phyloP scores from a whole-genome alignment of 2,113 vertebrate genomes.

The Xyrauchen texanus region DNA sequence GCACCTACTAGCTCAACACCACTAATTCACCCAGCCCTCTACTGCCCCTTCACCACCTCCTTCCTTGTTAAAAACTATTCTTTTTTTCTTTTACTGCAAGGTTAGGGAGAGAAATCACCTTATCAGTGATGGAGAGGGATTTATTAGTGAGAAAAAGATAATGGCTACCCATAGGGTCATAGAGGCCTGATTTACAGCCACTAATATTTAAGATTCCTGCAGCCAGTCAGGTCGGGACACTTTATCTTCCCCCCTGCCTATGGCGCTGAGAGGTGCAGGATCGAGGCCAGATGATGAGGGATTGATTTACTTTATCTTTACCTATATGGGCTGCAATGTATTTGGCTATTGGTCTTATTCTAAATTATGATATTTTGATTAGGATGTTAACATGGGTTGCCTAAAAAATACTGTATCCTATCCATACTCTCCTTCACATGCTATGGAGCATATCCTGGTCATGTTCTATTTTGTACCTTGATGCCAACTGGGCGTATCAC shows the following conservation, averaged over 20 bases:
- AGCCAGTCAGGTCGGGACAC: constrained; percentile 65
- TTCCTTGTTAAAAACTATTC: constrained; percentile 63
- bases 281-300: constrained; percentile 68
- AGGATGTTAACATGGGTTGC: no score
- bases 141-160: constrained; percentile 87
- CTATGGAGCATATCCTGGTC: no score
- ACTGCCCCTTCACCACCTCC: constrained; percentile 53
- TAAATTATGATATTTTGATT: not conserved
- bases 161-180: constrained; percentile 90
- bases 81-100: constrained; percentile 65
- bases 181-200: constrained; percentile 83
- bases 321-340: not conserved
- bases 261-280: constrained; percentile 64
- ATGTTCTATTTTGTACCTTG: no score
- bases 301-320: constrained; percentile 52
- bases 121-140: constrained; percentile 82
- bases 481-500: no score
- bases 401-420: no score
- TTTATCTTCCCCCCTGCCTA: constrained; percentile 71
- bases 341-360: not conserved
- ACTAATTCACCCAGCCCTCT: not conserved
- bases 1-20: not conserved
- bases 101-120: constrained; percentile 73
- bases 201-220: constrained; percentile 86
- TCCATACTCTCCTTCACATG: no score